Base-by-base conservation (phyloP, 1,140 invertebrate genomes). In the Marisa cornuarietis region DNA sequence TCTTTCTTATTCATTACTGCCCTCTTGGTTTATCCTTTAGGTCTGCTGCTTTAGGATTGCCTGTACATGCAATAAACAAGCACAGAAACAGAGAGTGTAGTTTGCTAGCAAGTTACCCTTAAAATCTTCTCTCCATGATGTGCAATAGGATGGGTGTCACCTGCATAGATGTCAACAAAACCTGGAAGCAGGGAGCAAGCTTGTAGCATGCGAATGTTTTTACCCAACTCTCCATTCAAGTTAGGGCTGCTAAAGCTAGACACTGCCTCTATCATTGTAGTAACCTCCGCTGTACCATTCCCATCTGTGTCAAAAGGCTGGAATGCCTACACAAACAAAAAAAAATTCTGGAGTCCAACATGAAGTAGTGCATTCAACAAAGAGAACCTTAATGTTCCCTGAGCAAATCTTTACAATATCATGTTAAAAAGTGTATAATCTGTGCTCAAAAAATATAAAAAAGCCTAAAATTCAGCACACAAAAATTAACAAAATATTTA, bases 221-320 rank as follows among this genome's bases (percentile, higher is more conserved):
- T 84, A 8, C 85, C 86, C n/a, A 90, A 84, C 78, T 91, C 90
- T 31, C 87, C 89, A n/a, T 87, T 81, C 24, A 85, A 81, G 73
- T 84, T 87, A 31, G 83, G 84, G 66, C 84, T 85, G 76, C 82
- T 86, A 42, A 83, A 84, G 13, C 84, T 85, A 24, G 84, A 85
- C 20, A 91, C 73, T 9, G 86, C 84, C 31, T 89, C 87, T 54
- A 88, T 80, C 80, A 90, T 88, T 5, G 84, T 84, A n/a, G 71
- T 78, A 4, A 89, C 84, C 74, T 91, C 89, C 7, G 89, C 89
- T 14, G 87, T 83, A 31, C 88, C 90, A 85, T 85, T 88, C 0
- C 90, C 90, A 83, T 90, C 89, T 58, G 85, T 88, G 81, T 91
- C 90, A 88, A 91, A 90, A 78, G 88, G 86, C 78, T 90, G 88